A percentile compares a stretch with the other conserved stretches of the same genome.
Conservation (phyloP, 2,888 invertebrate genomes). For the Sericinus montela region DNA sequence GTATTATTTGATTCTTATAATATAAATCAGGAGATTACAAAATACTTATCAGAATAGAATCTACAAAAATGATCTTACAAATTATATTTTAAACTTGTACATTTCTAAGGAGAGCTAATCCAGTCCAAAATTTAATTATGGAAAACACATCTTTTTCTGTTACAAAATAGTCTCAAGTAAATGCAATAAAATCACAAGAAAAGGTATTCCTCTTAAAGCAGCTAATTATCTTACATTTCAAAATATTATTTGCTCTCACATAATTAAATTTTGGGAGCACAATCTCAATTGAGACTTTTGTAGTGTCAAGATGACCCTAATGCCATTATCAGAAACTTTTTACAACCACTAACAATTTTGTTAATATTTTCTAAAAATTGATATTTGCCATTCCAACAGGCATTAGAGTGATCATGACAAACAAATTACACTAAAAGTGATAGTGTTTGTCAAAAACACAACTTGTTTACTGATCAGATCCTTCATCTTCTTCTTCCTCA, state of each 20-base stretch:
- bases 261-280: slow-evolving; percentile 62
- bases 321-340: slow-evolving; percentile 30
- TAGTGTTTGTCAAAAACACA: slow-evolving; percentile 48
- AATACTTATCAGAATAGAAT: slow-evolving; percentile 68
- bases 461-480: slow-evolving; percentile 72
- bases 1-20: slow-evolving; percentile 52
- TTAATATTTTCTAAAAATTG: slow-evolving; percentile 43
- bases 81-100: slow-evolving; percentile 74
- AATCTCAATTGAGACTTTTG: slow-evolving; percentile 60
- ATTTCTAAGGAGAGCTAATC: slow-evolving; percentile 70
- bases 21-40: slow-evolving; percentile 72
- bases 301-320: slow-evolving; percentile 63
- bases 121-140: slow-evolving; percentile 22
- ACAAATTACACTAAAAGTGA: slow-evolving; percentile 71
- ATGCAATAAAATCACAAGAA: slow-evolving; percentile 53
- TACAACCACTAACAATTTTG: slow-evolving; percentile 36
- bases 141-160: slow-evolving; percentile 22
- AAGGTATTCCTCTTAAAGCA: slow-evolving; percentile 29
- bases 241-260: slow-evolving; percentile 43
- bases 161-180: slow-evolving; percentile 45
- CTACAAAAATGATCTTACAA: slow-evolving; percentile 72
- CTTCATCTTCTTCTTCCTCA: slow-evolving; percentile 72
- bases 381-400: slow-evolving; percentile 38
- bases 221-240: slow-evolving; percentile 42
- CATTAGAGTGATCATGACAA: slow-evolving; percentile 63